A percentile compares a stretch with the other conserved stretches of the same genome.
phyloP scores from a whole-genome alignment of 2,888 invertebrate species.

The Habrosyne pyritoides region DNA sequence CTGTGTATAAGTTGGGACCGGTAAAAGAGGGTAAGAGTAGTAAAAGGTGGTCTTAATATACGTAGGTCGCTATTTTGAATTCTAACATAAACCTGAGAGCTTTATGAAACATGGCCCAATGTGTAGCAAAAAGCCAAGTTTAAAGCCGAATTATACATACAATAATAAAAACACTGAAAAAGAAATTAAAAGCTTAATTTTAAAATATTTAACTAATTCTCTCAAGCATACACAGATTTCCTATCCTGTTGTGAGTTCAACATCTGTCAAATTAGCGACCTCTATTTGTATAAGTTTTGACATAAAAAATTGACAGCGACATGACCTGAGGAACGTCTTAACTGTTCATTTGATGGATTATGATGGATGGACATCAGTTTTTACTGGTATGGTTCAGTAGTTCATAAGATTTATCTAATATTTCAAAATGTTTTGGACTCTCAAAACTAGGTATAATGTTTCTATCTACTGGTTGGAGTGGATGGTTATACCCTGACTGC shows the following conservation, averaged over 20 bases:
- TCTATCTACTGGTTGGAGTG: background rate
- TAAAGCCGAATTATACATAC: too few relatives aligned
- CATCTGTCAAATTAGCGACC: slow-evolving; percentile 4
- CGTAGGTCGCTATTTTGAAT: too few relatives aligned
- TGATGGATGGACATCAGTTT: slow-evolving; percentile 1
- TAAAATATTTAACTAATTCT: background rate
- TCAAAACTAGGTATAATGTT: background rate
- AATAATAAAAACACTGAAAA: too few relatives aligned
- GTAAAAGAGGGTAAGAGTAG: too few relatives aligned
- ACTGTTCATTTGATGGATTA: background rate
- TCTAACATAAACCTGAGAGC: too few relatives aligned
- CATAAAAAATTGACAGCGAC: background rate
- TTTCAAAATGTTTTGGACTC: background rate
- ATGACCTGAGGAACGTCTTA: background rate
- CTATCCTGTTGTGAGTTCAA: background rate
- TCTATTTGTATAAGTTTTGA: background rate
- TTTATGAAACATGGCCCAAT: too few relatives aligned
- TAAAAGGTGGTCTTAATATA: too few relatives aligned
- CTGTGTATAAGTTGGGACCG: too few relatives aligned
- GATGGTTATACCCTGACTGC: too few relatives aligned
- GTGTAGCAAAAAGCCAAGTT: too few relatives aligned
- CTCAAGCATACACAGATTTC: background rate
- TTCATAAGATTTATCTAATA: background rate
- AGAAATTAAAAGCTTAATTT: too few relatives aligned
- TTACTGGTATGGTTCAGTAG: slow-evolving; percentile 1